Conservation (phyloP, 2,888 invertebrate species). For the Cryptocephalus primarius region DNA sequence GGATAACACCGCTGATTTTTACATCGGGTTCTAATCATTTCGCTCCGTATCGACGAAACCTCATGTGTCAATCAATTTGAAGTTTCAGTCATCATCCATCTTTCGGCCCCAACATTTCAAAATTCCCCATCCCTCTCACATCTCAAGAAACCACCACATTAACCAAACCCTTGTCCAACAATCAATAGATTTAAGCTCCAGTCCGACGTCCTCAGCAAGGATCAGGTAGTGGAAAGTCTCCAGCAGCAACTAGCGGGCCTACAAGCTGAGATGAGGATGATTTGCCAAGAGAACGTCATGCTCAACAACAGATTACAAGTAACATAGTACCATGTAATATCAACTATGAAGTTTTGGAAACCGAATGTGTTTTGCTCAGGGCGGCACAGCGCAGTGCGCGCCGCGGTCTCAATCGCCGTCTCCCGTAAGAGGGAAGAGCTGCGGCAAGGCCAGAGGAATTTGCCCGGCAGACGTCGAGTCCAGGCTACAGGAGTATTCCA, state of each 20-base stretch:
- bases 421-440: slow-evolving; percentile 6
- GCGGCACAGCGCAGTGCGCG: not conserved
- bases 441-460: slow-evolving; percentile 28
- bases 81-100: no score
- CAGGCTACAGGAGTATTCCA: slow-evolving; percentile 35
- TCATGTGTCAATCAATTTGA: no score
- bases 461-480: slow-evolving; percentile 39
- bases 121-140: no score
- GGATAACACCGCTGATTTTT: no score
- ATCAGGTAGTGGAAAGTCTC: slow-evolving; percentile 50
- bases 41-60: no score
- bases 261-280: slow-evolving; percentile 52
- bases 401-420: not conserved
- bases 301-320: slow-evolving; percentile 43
- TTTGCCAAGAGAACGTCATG: slow-evolving; percentile 49
- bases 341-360: no score
- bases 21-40: no score
- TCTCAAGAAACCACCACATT: no score
- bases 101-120: no score
- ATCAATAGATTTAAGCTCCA: slow-evolving; percentile 48
- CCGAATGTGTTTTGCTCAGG: not conserved
- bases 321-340: not conserved
- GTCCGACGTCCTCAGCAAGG: slow-evolving; percentile 52
- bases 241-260: slow-evolving; percentile 50
- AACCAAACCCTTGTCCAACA: no score